phyloP scores from a whole-genome alignment of 2,888 invertebrate species.

The Leptopilina syphax region DNA sequence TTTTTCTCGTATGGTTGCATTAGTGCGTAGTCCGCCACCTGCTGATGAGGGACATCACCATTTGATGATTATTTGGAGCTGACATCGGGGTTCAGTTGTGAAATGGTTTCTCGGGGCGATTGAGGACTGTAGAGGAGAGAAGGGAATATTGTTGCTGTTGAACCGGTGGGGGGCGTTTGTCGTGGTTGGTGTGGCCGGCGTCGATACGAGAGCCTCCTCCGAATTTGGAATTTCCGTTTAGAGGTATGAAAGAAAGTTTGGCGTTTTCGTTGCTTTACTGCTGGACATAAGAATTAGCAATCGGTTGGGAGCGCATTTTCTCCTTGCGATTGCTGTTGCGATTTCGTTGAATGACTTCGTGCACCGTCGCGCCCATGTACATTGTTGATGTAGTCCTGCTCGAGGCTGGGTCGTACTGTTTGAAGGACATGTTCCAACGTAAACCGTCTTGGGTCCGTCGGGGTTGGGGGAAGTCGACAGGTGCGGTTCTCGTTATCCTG shows the following conservation, averaged over 20 bases:
- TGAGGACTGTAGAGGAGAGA: slow-evolving; percentile 84
- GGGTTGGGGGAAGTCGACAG: slow-evolving; percentile 75
- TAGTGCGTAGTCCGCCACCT: slow-evolving; percentile 59
- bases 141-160: slow-evolving; percentile 83
- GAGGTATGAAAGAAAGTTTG: slow-evolving; percentile 77
- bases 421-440: slow-evolving; percentile 84
- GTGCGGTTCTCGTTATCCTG: slow-evolving; percentile 73
- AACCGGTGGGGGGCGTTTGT: slow-evolving; percentile 81
- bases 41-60: slow-evolving; percentile 43
- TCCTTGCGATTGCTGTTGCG: slow-evolving; percentile 72
- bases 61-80: slow-evolving; percentile 43
- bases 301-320: slow-evolving; percentile 81
- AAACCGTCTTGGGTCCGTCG: slow-evolving; percentile 80
- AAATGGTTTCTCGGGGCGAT: slow-evolving; percentile 80
- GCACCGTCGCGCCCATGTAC: slow-evolving; percentile 72
- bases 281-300: slow-evolving; percentile 80
- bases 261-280: slow-evolving; percentile 69
- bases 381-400: slow-evolving; percentile 80
- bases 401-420: slow-evolving; percentile 71
- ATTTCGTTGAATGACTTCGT: slow-evolving; percentile 65
- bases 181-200: slow-evolving; percentile 77
- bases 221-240: slow-evolving; percentile 75
- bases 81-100: slow-evolving; percentile 61
- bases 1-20: slow-evolving; percentile 61
- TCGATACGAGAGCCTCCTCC: slow-evolving; percentile 75